Base-by-base conservation (phyloP, 2,888 invertebrate genomes). In the Leistus spinibarbis region DNA sequence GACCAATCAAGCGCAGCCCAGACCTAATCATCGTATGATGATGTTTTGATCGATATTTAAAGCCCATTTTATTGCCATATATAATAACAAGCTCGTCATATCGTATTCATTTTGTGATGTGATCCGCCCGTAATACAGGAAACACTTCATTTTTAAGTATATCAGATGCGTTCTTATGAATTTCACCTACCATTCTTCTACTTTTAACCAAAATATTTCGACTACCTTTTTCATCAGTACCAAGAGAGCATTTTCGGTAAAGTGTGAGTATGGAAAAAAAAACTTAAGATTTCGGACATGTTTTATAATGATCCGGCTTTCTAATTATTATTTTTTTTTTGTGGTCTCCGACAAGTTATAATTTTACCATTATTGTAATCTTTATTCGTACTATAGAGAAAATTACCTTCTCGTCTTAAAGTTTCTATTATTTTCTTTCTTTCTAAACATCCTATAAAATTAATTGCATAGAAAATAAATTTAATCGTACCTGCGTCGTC, bases 281-380 rank as follows among this genome's bases (percentile, higher is more conserved):
- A n/a, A 78, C 78, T 64, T 78, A 78, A 69, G 79, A 79, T 23
- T 78, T 79, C 40, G 78, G 76, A 69, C 80, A 80, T 16, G 76
- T 23, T 54, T 54, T 69, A n/a, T 64, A 64, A 64, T 64, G 23
- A 64, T n/a, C 24, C 5, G 22, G 7, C 9, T 19, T 54, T 54
- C 17, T n/a, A n/a, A n/a, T n/a, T 7, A 7, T 68, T 13, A 54
- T n/a, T 17, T 13, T 68, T 20, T 17, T 17, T 16, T 68, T 68
- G n/a, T 54, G 54, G 19, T 54, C 54, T 68, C 54, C 68, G n/a
- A 16, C 54, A 68, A 13, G 20, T 17, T 53, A 66, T 66, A 20
- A 66, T 54, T 16, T 54, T 20, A 20, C 22, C 19, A 54, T 17
- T 19, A 19, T 7, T 22, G 10, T 54, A 54, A 20, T 22, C 40